Percentiles rank a stretch among this genome's conserved stretches.
These are phyloP conservation scores for Pteria penguin DNA, from an alignment of 2,888 invertebrate genomes.

Conservation along the genomic window DNA sequence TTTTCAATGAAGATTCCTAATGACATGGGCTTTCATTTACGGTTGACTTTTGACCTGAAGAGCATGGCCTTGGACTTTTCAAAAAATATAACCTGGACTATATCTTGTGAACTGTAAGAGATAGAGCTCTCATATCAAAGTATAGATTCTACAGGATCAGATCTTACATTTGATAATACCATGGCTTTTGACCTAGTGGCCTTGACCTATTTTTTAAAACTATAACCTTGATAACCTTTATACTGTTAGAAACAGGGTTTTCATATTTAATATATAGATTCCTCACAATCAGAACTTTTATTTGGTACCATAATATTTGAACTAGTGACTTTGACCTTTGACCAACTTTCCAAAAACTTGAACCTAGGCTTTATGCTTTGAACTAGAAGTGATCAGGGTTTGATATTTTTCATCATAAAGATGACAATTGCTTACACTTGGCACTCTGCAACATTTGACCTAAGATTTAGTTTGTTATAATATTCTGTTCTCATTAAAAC, in stretches of 20 bases:
- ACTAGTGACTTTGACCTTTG: background rate
- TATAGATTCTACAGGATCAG: too few relatives aligned
- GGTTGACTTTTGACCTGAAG: too few relatives aligned
- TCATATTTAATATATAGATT: background rate
- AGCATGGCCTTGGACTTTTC: too few relatives aligned
- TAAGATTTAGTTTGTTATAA: too few relatives aligned
- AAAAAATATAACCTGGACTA: too few relatives aligned
- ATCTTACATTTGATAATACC: too few relatives aligned
- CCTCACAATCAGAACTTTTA: background rate
- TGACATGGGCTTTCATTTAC: background rate
- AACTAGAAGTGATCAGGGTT: background rate
- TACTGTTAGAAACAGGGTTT: background rate
- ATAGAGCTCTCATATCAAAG: too few relatives aligned
- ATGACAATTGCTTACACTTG: background rate
- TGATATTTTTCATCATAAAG: background rate
- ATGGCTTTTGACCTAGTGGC: background rate
- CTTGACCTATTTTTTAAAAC: background rate
- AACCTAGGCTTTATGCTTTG: background rate
- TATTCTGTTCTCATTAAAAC: too few relatives aligned
- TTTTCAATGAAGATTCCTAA: background rate
- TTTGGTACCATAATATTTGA: background rate
- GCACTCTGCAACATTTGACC: background rate
- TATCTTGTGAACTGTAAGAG: too few relatives aligned
- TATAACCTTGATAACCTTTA: background rate
- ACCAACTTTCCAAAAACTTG: background rate